phyloP scores from a whole-genome alignment of 2,113 vertebrate genomes.

The Pavo muticus region DNA sequence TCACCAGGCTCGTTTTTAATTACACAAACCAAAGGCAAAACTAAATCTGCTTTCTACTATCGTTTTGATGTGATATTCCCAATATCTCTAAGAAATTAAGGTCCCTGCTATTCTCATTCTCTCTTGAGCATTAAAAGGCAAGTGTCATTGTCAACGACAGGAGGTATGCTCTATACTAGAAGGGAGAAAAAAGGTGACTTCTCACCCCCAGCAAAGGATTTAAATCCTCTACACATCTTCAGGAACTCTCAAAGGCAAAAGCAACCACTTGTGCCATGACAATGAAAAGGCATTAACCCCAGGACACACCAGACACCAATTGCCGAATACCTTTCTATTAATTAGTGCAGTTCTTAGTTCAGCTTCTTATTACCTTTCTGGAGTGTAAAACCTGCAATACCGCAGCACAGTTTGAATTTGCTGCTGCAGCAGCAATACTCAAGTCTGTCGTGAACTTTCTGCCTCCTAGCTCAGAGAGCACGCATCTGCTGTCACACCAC shows the following conservation, averaged over 20 bases:
- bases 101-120: background rate
- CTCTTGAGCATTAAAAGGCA: background rate
- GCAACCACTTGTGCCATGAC: background rate
- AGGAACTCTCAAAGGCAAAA: background rate
- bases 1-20: constrained; percentile 59
- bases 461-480: constrained; percentile 75
- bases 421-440: constrained; percentile 53
- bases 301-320: background rate
- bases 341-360: constrained; percentile 62
- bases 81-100: constrained; percentile 29
- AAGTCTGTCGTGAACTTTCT: constrained; percentile 71
- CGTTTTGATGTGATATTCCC: constrained; percentile 39
- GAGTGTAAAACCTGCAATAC: constrained; percentile 47
- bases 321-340: constrained; percentile 41
- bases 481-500: constrained; percentile 60
- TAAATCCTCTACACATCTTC: background rate
- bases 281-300: constrained; percentile 22
- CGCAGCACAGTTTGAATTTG: constrained; percentile 37
- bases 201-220: background rate
- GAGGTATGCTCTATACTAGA: background rate
- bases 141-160: background rate
- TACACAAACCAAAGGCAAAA: constrained; percentile 53
- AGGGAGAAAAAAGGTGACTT: constrained; percentile 11
- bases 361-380: constrained; percentile 2
- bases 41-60: constrained; percentile 35